Evolutionary conservation across 2,888 invertebrate genomes (phyloP).

Genomic region (Acronicta psi): DNA sequence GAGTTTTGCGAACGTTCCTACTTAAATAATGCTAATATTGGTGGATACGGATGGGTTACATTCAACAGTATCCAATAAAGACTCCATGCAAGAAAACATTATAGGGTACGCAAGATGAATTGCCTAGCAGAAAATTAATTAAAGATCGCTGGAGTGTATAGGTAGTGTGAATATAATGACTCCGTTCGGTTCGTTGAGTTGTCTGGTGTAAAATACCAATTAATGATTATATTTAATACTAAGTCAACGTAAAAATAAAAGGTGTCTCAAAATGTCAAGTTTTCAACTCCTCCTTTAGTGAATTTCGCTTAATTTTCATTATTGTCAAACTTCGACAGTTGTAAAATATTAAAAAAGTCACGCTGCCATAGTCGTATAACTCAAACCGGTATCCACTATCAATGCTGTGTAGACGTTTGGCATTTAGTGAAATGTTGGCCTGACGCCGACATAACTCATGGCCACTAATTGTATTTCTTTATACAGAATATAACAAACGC

Average conservation of each 20-base stretch:
- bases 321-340: slow-evolving; percentile 1
- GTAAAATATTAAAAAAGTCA: slow-evolving; percentile 20
- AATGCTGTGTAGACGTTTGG: slow-evolving; percentile 54
- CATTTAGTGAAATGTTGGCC: slow-evolving; percentile 65
- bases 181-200: slow-evolving; percentile 12
- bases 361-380: slow-evolving; percentile 6
- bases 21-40: slow-evolving; percentile 58
- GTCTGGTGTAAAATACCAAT: slow-evolving; percentile 18
- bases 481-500: slow-evolving; percentile 68
- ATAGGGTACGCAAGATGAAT: slow-evolving; percentile 47
- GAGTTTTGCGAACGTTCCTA: slow-evolving; percentile 55
- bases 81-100: slow-evolving; percentile 38
- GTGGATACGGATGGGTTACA: slow-evolving; percentile 43
- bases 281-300: not conserved
- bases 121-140: slow-evolving; percentile 44
- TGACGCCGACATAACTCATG: slow-evolving; percentile 60
- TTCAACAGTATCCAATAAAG: slow-evolving; percentile 48
- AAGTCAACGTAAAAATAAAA: not conserved
- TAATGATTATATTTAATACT: slow-evolving; percentile 6
- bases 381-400: slow-evolving; percentile 43
- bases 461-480: slow-evolving; percentile 58
- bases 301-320: too few relatives aligned
- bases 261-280: not conserved
- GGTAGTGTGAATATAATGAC: slow-evolving; percentile 29
- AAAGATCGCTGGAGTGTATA: slow-evolving; percentile 34